Percentiles rank a stretch among this genome's conserved stretches.
phyloP scores from a whole-genome alignment of 2,113 vertebrate species.

The Callorhinus ursinus region DNA sequence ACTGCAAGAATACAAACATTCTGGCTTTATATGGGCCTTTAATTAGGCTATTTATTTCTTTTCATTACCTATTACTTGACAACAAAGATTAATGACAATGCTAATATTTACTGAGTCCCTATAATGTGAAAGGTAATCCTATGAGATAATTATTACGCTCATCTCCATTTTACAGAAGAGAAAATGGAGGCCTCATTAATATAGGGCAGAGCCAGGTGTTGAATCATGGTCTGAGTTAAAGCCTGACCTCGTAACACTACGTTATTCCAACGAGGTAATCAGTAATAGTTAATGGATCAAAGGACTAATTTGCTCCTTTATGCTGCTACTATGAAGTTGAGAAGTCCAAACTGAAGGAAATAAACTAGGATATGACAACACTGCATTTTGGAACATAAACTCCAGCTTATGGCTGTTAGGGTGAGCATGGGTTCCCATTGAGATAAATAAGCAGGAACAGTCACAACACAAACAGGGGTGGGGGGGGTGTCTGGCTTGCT shows the following conservation, averaged over 20 bases:
- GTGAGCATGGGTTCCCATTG: neutral
- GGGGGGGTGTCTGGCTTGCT: neutral
- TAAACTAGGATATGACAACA: neutral
- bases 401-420: neutral
- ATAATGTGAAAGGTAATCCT: neutral
- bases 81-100: neutral
- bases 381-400: neutral
- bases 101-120: neutral
- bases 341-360: conserved; percentile 7
- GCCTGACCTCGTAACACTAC: neutral
- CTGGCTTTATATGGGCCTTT: neutral
- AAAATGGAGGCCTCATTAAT: neutral
- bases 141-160: neutral
- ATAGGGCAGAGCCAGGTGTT: neutral
- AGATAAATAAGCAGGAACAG: neutral
- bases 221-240: conserved; percentile 2
- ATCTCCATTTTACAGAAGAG: neutral
- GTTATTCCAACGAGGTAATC: neutral
- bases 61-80: neutral
- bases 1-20: neutral
- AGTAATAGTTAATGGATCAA: neutral
- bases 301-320: neutral
- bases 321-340: neutral
- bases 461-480: neutral
- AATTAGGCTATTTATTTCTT: neutral